Base-by-base conservation (phyloP, 2,797 vertebrate species). In the Bovichtus variegatus region DNA sequence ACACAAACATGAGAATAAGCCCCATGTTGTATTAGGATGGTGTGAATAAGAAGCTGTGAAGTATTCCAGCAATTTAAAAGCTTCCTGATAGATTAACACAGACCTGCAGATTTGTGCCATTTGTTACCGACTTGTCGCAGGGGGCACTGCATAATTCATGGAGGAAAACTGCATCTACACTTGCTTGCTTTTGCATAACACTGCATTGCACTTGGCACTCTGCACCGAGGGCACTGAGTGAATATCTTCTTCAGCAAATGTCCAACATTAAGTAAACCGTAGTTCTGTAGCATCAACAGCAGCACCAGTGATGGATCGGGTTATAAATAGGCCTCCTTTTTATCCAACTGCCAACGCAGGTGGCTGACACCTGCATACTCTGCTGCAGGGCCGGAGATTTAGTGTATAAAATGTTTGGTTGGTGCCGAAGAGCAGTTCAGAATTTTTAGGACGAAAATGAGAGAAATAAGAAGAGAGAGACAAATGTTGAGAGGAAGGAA, bases 301-400 rank as follows among this genome's bases (percentile, higher is more conserved):
- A 62, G 75, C 70, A 67, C 34, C 76, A 41, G 82, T 67, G 78
- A 83, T 80, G 78, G 85, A 83, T 57, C n/a, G 0, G 60, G 80
- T 81, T 94, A 90, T 87, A 91, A 93, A 93, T 93, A 93, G 90
- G 36, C 31, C 74, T 83, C 34, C 59, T 71, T 87, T 87, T 84
- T 74, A 81, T 87, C 76, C 65, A 38, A 3, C 75, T 66, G 80
- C 91, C 92, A 88, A 89, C 91, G 74, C 90, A 87, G 90, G 91
- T 87, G 84, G 81, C 62, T 71, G 80, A 86, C 89, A 85, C 87
- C 78, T 67, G 81, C 81, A 71, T 62, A 55, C 82, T 65, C 44
- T 49, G 71, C 76, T 83, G 82, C 61, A 70, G 61, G 85, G 74
- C 78, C 55, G 34, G 18, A 66, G 40, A 53, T 75, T 53, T 74